Base-by-base conservation (phyloP, 64 coral and sea anemone species). In the Dendrophyllia cribrosa region DNA sequence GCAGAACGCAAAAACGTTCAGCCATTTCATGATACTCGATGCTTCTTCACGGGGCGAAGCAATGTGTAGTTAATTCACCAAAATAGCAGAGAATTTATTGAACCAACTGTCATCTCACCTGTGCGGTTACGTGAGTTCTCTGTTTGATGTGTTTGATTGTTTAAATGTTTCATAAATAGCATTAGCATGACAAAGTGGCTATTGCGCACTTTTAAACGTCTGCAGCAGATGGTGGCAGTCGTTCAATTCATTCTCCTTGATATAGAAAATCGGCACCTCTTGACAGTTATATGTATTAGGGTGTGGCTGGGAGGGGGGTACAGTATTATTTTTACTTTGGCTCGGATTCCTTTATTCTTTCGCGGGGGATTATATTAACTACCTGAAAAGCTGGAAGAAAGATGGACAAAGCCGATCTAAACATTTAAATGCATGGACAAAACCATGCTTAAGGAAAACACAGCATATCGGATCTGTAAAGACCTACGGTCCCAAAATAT, bases 21-120 rank as follows among this genome's bases (percentile, higher is more conserved):
- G 59, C 79, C 58, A 82, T 24, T 47, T 82, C 79, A 82, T 82
- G 26, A 65, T 82, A 13, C 34, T 46, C 24, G 46, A 46, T 16
- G 79, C 59, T 43, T 46, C 43, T 59, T 59, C 17, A 10, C n/a
- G n/a, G 77, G 10, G 10, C 2, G 8, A 79, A 59, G 19, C 51
- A 79, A 59, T 7, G 10, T 16, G n/a, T 9, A 5, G 77, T 16
- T 11, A 12, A 59, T 13, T 25, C 11, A 10, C 9, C 7, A 56
- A 3, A 53, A 23, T 13, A 59, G 7, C 12, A 4, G 21, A 46
- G 5, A 49, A 79, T 59, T 79, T 79, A 60, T 79, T 0, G 75
- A 77, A 9, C n/a, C 19, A 50, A n/a, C 21, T 55, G 20, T 8
- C 3, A 7, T 3, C 20, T 77, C 75, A 77, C 45, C 75, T 77